Base-by-base conservation (phyloP, 2,888 invertebrate species). In the Perizoma flavofasciatum region DNA sequence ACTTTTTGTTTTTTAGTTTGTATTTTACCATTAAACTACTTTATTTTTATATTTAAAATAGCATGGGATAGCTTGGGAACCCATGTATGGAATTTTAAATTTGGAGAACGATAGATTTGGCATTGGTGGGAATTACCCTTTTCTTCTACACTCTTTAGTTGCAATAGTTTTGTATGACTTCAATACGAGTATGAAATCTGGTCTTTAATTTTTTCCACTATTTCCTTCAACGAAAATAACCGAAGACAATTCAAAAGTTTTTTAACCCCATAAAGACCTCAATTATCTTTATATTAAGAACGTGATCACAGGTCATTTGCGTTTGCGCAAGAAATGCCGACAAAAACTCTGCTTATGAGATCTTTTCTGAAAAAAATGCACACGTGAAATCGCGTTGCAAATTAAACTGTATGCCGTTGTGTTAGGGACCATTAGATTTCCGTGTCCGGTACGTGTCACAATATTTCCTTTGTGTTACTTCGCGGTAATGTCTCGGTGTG, bases 381-480 rank as follows among this genome's bases (percentile, higher is more conserved):
- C 11, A n/a, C 44, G 10, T 11, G 11, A 6, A 4, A 35, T 5
- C 6, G 6, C 32, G 41, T 48, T 53, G 39, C 8, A 58, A 55
- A 51, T 40, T 63, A 51, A 49, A 53, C 61, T 54, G 54, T 66
- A 63, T 37, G 0, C 10, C 44, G 22, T 57, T 55, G 54, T 33
- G 22, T 34, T 63, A 66, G 40, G 45, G 63, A 59, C 56, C 44
- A 48, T 9, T 52, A 34, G 37, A 33, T 59, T 34, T 45, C 44
- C 11, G 41, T 6, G 8, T 35, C 7, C 6, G 45, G 47, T 8
- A 44, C 9, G 50, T 69, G 67, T 67, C 67, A 74, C 63, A 73
- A 73, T 63, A 61, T 55, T 69, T 68, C 66, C 72, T 75, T 77
- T 77, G 77, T 78, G 61, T 67, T 35, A 39, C 33, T 78, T 79